A percentile compares a stretch with the other conserved stretches of the same genome.
These are phyloP conservation scores for Protodeltote pygarga DNA, from an alignment of 2,888 invertebrate species.

Conservation along the genomic window DNA sequence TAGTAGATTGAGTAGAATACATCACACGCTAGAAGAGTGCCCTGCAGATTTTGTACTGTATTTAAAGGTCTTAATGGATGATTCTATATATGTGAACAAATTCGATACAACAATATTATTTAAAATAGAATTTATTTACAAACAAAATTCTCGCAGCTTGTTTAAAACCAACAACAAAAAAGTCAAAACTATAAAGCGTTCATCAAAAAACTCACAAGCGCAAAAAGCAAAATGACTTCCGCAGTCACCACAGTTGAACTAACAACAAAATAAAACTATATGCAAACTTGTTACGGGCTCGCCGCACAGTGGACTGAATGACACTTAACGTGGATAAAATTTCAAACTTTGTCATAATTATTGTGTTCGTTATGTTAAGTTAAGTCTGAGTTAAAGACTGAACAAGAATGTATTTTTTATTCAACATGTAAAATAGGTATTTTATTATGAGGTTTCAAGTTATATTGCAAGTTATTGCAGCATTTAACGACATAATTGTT, in stretches of 20 bases:
- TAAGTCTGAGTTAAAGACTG: background rate
- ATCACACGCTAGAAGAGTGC: too few relatives aligned
- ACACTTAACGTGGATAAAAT: constrained; percentile 13
- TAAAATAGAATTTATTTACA: background rate
- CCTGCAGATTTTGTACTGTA: too few relatives aligned
- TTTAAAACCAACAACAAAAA: constrained; percentile 23
- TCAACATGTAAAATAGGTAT: background rate
- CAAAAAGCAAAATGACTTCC: constrained; percentile 32
- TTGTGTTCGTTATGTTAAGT: constrained; percentile 24
- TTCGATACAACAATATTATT: background rate
- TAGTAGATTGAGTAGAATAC: too few relatives aligned
- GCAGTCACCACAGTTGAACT: constrained; percentile 13
- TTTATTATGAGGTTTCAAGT: too few relatives aligned
- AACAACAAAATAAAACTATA: constrained; percentile 34
- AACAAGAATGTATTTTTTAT: background rate
- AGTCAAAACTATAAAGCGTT: constrained; percentile 12
- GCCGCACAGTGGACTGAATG: constrained; percentile 20
- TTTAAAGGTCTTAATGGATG: too few relatives aligned
- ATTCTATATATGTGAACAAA: background rate
- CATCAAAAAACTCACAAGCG: constrained; percentile 26
- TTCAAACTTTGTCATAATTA: constrained; percentile 17
- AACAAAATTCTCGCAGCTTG: constrained; percentile 17
- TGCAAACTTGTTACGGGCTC: constrained; percentile 17
- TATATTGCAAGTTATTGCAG: too few relatives aligned
- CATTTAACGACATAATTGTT: too few relatives aligned